Percentiles rank a stretch among this genome's conserved stretches.
phyloP scores from a whole-genome alignment of 2,113 vertebrate genomes.

The Aix galericulata region DNA sequence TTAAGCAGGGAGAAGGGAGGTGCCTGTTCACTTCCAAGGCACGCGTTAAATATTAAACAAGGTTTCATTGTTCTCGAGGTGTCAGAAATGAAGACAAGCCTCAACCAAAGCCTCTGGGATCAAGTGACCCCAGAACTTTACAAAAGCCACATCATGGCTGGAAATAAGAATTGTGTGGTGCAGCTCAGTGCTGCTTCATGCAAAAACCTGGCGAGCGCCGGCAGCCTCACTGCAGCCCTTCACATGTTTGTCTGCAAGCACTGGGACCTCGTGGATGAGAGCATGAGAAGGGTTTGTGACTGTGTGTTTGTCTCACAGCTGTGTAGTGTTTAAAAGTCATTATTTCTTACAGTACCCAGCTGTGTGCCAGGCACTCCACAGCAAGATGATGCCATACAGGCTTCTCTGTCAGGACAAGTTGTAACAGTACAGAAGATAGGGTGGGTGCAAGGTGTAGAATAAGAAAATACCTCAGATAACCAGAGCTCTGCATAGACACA shows the following conservation, averaged over 20 bases:
- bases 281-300: not conserved
- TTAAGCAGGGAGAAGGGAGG: not conserved
- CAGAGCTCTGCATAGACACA: not conserved
- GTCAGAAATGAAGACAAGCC: not conserved
- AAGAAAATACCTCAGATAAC: not conserved
- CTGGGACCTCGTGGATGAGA: not conserved
- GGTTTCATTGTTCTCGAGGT: not conserved
- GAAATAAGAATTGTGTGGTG: not conserved
- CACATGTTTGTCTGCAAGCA: not conserved
- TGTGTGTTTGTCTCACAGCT: not conserved
- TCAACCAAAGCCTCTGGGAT: not conserved
- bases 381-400: not conserved
- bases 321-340: not conserved
- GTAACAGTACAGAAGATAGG: not conserved
- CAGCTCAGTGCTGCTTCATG: not conserved
- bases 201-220: rapidly evolving
- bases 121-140: not conserved
- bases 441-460: not conserved
- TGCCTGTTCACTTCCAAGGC: rapidly evolving
- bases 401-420: not conserved
- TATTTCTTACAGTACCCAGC: not conserved
- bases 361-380: rapidly evolving
- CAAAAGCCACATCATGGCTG: not conserved
- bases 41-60: not conserved
- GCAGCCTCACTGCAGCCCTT: not conserved